Percentiles rank a stretch among this genome's conserved stretches.
These are phyloP conservation scores for Temnothorax ravouxi DNA, from an alignment of 2,888 invertebrate genomes.

Conservation along the genomic window DNA sequence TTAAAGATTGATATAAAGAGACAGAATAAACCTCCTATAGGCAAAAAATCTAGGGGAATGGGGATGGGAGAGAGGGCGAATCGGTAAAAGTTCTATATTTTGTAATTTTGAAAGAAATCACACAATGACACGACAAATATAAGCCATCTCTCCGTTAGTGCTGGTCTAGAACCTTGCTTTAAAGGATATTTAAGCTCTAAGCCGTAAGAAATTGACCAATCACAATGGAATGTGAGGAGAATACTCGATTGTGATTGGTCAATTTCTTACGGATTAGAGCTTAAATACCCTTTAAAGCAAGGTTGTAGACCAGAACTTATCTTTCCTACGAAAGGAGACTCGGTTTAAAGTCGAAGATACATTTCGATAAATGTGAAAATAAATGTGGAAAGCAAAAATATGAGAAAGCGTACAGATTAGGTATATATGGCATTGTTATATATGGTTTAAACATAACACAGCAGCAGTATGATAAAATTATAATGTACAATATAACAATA, in stretches of 20 bases:
- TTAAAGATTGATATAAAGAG: neutral
- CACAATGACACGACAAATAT: neutral
- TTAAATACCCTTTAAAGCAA: too few species aligned
- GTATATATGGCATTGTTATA: slow-evolving; percentile 59
- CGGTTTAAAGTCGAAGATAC: slow-evolving; percentile 73
- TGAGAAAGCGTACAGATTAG: slow-evolving; percentile 36
- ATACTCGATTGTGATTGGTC: too few species aligned
- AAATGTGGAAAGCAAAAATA: neutral
- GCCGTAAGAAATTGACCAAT: too few species aligned
- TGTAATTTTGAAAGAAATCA: slow-evolving; percentile 15
- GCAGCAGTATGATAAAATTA: slow-evolving; percentile 14
- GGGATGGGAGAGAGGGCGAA: neutral
- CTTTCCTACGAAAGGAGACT: slow-evolving; percentile 21
- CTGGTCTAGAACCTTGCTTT: too few species aligned
- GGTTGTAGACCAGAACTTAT: neutral
- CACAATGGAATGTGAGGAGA: too few species aligned
- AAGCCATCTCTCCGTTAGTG: neutral
- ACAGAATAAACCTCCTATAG: neutral
- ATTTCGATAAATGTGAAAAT: neutral
- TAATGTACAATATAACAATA: slow-evolving; percentile 9
- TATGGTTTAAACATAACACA: slow-evolving; percentile 56
- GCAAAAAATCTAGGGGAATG: neutral
- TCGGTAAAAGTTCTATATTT: neutral
- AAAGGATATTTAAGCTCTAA: too few species aligned
- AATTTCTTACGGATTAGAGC: too few species aligned